Evolutionary conservation across 64 coral and sea anemone species (phyloP), one percentile per base, ranked within the genome.

Genomic region (Actinia tenebrosa): DNA sequence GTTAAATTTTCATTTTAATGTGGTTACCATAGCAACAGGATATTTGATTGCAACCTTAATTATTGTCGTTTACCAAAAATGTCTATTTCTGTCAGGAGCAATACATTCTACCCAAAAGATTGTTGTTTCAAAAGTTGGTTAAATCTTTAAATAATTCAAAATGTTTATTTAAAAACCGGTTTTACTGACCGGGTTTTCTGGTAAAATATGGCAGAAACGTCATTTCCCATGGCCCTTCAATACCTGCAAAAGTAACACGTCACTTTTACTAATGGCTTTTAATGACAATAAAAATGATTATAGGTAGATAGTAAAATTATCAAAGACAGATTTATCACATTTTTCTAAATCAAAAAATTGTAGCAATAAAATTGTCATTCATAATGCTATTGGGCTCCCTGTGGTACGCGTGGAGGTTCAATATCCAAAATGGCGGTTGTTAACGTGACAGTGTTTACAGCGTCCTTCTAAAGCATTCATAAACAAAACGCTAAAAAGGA

Each of bases 111-210:
- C 0, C 47, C 7, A 8, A 50, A 3, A 50, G 3, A 50, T 50
- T 50, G 47, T 50, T 50, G 47, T 50, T 50, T 50, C 7, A 50
- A 50, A 50, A 50, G 47, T 50, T 50, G 47, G 47, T 50, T 50
- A 50, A 50, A 50, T 50, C 47, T 50, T 50, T 50, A 50, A 50
- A 50, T 50, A 8, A 50, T 50, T 8, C 0, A 50, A 50, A 1
- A 50, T 50, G 7, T 50, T 1, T 5, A 1, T 37, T 5, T 50
- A 20, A 62, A 22, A 56, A 25, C 47, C 45, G 22, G 47, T 52
- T 13, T 53, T 78, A 58, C 56, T 58, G 78, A 95, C 93, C 93
- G 25, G 93, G 93, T 77, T 89, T 92, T 63, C 53, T 60, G 23
- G 83, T 83, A 52, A 83, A 56, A 55, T 95, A 75, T 1, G 93